Evolutionary conservation across 2,797 vertebrate species (phyloP), one percentile per base, ranked within the genome.

Genomic region (Pogoniulus pusillus): DNA sequence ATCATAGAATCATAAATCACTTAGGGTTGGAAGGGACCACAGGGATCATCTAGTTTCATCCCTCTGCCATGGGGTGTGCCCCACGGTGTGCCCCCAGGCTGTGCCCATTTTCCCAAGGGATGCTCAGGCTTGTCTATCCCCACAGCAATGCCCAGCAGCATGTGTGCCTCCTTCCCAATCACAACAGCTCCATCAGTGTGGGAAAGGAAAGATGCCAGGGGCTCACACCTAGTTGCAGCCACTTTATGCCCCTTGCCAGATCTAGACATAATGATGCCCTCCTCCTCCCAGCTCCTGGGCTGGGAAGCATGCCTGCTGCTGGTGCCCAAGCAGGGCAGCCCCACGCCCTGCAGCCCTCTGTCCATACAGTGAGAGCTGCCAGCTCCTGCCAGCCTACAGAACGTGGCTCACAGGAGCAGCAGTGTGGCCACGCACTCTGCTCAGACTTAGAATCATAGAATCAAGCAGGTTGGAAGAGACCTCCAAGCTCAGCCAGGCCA

Each of bases 151-250:
- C 34, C 30, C 73, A 32, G 58, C 78, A 11, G 6, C 2, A 55
- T 4, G 3, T 4, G 3, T 23, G n/a, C 9, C 19, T 43, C 39
- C 74, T 7, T 32, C 9, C 39, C 30, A 0, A 1, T 22, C 4
- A 8, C 35, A 15, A 29, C 65, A 30, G 39, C 13, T 20, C 2
- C 63, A 5, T 6, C 39, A 20, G 47, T 2, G 23, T 12, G 55
- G 51, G 32, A 32, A 64, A 24, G n/a, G 17, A 29, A 18, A 54
- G 16, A 34, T 43, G 54, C 43, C 43, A 22, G 24, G 47, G 20
- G 5, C 45, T 75, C 51, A 1, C 2, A 62, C 39, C 32, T 37
- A 1, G 5, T 17, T 20, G 5, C 19, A 12, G 32, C 41, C 37
- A 2, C 17, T 73, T 64, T 22, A 51, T 78, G 86, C 64, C 37